These are phyloP conservation scores for Fulmarus glacialis DNA, from an alignment of 2,113 vertebrate genomes.

Conservation along the genomic window DNA sequence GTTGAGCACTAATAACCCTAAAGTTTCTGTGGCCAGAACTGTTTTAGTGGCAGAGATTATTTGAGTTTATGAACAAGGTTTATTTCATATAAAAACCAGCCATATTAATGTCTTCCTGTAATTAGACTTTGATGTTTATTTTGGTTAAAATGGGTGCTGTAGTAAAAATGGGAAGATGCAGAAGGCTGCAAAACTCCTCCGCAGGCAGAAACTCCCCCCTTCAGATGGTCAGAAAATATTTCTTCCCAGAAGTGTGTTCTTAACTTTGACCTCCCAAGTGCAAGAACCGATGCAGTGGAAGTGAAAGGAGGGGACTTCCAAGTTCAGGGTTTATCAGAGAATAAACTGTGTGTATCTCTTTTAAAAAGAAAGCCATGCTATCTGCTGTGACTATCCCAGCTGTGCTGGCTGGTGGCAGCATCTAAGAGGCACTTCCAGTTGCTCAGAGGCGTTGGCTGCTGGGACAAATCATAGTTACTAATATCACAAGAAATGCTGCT, in stretches of 20 bases:
- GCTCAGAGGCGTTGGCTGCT: neutral
- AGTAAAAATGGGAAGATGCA: neutral
- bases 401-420: neutral
- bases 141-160: neutral
- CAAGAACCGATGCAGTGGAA: neutral
- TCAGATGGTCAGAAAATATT: neutral
- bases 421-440: neutral
- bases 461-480: neutral
- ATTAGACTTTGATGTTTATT: neutral
- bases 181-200: neutral
- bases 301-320: neutral
- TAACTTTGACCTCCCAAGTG: neutral
- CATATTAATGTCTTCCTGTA: neutral
- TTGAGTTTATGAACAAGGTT: neutral
- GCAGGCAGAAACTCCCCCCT: neutral
- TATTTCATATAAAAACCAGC: neutral
- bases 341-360: neutral
- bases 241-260: neutral
- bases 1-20: neutral
- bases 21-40: neutral
- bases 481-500: neutral
- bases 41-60: neutral
- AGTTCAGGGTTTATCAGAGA: neutral
- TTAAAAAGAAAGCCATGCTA: accelerated
- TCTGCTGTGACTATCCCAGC: neutral